Evolutionary conservation across 2,888 invertebrate species (phyloP).

Genomic region (Geophilus truncorum): DNA sequence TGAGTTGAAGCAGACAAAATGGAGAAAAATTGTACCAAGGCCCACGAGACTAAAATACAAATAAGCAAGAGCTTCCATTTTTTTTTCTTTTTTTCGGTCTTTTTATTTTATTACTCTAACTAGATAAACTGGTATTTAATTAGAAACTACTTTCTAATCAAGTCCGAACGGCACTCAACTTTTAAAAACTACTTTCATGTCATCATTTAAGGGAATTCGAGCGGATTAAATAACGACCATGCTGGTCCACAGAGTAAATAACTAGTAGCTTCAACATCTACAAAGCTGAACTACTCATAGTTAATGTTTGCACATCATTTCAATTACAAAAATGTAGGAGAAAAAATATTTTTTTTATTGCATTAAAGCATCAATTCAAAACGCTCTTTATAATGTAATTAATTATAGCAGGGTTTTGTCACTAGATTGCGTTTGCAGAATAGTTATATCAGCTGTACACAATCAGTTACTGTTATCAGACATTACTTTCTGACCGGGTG

Average conservation of each 20-base stretch:
- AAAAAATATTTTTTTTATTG: no score
- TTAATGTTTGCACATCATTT: neutral
- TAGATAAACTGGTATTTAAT: neutral
- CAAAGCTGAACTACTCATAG: neutral
- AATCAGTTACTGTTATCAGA: no score
- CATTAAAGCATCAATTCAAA: no score
- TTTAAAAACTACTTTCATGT: neutral
- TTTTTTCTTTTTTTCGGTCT: neutral
- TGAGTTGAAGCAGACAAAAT: neutral
- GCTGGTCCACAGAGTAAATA: neutral
- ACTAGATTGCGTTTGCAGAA: no score
- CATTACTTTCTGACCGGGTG: no score
- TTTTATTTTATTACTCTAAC: neutral
- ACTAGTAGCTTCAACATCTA: neutral
- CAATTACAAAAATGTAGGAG: neutral
- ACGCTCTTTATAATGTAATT: no score
- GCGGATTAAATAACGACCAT: neutral
- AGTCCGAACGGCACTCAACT: neutral
- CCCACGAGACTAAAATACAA: neutral
- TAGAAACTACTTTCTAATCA: neutral
- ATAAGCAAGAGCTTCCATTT: neutral
- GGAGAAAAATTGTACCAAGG: neutral
- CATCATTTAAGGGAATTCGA: neutral
- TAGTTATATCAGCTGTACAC: no score
- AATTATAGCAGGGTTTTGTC: no score